Conservation (phyloP, 2,797 vertebrate genomes). For the Podarcis lilfordi region DNA sequence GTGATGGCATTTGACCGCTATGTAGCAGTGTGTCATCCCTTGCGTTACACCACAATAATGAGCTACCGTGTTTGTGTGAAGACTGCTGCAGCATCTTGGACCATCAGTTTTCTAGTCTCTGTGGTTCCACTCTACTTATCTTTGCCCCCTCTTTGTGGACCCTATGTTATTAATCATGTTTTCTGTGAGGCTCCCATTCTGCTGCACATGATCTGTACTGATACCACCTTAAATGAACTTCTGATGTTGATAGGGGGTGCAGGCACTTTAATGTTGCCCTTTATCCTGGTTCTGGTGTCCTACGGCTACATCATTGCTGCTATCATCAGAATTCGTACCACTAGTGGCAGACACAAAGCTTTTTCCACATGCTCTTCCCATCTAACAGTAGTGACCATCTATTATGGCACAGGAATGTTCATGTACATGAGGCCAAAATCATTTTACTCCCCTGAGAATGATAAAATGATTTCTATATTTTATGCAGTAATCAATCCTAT, state of each 20-base stretch:
- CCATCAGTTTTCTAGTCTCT: not conserved
- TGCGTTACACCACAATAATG: constrained; percentile 21
- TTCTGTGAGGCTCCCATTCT: constrained; percentile 19
- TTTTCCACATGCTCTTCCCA: constrained; percentile 51
- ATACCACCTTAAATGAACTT: constrained; percentile 19
- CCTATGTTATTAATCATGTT: constrained; percentile 9
- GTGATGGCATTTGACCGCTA: constrained; percentile 69
- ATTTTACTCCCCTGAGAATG: constrained; percentile 12
- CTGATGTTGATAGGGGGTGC: constrained; percentile 13
- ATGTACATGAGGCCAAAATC: constrained; percentile 35
- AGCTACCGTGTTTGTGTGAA: not conserved
- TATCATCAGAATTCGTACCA: constrained; percentile 18
- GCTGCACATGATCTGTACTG: constrained; percentile 19
- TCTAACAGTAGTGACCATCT: constrained; percentile 33
- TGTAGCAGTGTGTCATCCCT: constrained; percentile 10
- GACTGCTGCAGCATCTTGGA: constrained; percentile 19
- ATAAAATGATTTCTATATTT: constrained; percentile 25
- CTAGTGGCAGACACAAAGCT: constrained; percentile 34
- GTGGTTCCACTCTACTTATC: constrained; percentile 10
- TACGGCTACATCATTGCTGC: constrained; percentile 32
- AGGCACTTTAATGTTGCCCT: constrained; percentile 19
- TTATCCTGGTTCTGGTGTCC: constrained; percentile 31
- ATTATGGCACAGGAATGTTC: constrained; percentile 33
- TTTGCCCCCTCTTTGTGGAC: not conserved
- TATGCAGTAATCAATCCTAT: constrained; percentile 21